A percentile compares a stretch with the other conserved stretches of the same genome.
Evolutionary conservation across 2,888 invertebrate species (phyloP).

Genomic region (Eupelmus urozonus): DNA sequence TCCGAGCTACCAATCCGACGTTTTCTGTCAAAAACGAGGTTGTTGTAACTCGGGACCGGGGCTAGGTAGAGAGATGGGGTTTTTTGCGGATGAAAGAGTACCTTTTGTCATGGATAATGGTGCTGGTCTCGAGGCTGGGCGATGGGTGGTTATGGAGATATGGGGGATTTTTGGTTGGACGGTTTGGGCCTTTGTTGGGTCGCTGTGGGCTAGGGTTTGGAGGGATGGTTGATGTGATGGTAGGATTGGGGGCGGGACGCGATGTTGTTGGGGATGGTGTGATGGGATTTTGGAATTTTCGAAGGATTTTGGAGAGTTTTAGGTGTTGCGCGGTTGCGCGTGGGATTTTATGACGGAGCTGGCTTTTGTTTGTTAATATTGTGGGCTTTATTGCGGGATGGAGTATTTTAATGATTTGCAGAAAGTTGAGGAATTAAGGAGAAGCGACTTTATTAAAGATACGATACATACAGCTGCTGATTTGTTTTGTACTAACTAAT

Average conservation of each 20-base stretch:
- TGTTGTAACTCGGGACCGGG: constrained; percentile 64
- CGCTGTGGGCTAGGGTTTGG: background rate
- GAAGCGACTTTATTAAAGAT: no score
- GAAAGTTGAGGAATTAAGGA: no score
- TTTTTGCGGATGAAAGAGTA: constrained; percentile 60
- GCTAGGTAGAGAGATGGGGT: constrained; percentile 59
- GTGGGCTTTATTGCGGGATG: no score
- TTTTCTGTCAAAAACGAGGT: constrained; percentile 63
- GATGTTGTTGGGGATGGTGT: background rate
- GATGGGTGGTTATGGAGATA: constrained; percentile 54
- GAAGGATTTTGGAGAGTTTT: background rate
- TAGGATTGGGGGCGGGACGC: background rate
- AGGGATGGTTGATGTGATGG: background rate
- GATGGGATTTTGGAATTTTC: background rate
- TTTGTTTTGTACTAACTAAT: no score
- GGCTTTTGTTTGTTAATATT: no score
- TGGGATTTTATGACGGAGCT: no score
- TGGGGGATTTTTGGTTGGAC: constrained; percentile 39
- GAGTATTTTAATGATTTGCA: no score
- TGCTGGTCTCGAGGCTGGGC: constrained; percentile 21
- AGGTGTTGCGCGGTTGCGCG: no score
- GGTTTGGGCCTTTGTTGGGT: constrained; percentile 12
- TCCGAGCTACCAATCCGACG: background rate
- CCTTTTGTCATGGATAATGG: constrained; percentile 66
- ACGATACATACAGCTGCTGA: no score